A percentile compares a stretch with the other conserved stretches of the same genome.
Evolutionary conservation across 2,888 invertebrate species (phyloP).

Genomic region (Tipula lateralis): DNA sequence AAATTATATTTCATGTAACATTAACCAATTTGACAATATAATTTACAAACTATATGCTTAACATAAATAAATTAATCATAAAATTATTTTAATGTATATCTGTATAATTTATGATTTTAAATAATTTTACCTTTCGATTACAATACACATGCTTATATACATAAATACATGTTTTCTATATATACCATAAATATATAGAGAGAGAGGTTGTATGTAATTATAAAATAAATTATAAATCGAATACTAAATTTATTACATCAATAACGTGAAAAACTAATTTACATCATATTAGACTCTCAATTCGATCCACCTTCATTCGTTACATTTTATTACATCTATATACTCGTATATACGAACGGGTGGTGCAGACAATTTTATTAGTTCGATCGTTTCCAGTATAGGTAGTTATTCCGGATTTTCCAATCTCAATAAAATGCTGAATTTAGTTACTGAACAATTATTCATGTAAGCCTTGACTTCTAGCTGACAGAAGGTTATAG

Average conservation of each 20-base stretch:
- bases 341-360: not conserved
- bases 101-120: not conserved
- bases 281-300: not conserved
- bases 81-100: not conserved
- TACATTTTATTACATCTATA: not conserved
- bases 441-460: too few species aligned
- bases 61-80: constrained; percentile 19
- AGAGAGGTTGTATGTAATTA: not conserved
- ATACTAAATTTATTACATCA: constrained; percentile 1
- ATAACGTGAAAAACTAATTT: not conserved
- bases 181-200: too few species aligned
- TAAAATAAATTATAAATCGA: not conserved
- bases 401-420: too few species aligned
- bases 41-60: not conserved
- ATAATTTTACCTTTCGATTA: not conserved
- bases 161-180: not conserved
- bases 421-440: too few species aligned
- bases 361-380: not conserved
- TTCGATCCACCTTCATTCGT: constrained; percentile 4
- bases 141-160: not conserved
- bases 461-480: too few species aligned
- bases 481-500: too few species aligned
- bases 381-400: too few species aligned
- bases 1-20: not conserved
- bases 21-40: constrained; percentile 11